phyloP scores from a whole-genome alignment of 2,888 invertebrate genomes.

The Caenorhabditis afra region DNA sequence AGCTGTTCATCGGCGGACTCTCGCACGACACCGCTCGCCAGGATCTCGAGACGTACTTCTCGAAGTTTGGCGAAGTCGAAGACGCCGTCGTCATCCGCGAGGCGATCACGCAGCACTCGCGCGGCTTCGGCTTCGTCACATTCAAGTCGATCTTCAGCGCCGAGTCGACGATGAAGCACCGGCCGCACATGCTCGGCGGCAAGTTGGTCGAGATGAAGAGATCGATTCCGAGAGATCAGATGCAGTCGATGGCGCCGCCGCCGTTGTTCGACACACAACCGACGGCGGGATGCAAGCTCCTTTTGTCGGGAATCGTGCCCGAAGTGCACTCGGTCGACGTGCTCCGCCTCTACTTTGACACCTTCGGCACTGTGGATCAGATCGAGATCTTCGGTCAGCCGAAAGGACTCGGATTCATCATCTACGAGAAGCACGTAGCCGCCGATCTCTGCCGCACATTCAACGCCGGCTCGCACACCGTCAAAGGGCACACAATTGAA shows the following conservation, averaged over 20 bases:
- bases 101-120: constrained; percentile 73
- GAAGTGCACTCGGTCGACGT: constrained; percentile 76
- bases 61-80: constrained; percentile 77
- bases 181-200: constrained; percentile 77
- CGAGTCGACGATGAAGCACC: constrained; percentile 74
- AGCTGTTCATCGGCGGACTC: constrained; percentile 79
- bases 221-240: constrained; percentile 79
- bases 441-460: constrained; percentile 64
- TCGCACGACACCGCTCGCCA: constrained; percentile 75
- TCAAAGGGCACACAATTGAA: constrained; percentile 61
- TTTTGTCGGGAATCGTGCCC: constrained; percentile 67
- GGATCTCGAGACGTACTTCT: constrained; percentile 75
- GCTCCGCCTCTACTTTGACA: constrained; percentile 75
- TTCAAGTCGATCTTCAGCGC: constrained; percentile 75
- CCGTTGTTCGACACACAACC: constrained; percentile 75
- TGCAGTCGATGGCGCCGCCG: constrained; percentile 72
- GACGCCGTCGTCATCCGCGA: constrained; percentile 80
- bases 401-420: constrained; percentile 75
- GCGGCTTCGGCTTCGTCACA: constrained; percentile 80
- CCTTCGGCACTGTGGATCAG: constrained; percentile 77
- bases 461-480: constrained; percentile 60
- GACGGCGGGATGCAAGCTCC: constrained; percentile 71
- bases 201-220: constrained; percentile 75
- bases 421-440: constrained; percentile 72
- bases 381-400: constrained; percentile 78